phyloP scores from a whole-genome alignment of 1,140 invertebrate species.

The Battus philenor region DNA sequence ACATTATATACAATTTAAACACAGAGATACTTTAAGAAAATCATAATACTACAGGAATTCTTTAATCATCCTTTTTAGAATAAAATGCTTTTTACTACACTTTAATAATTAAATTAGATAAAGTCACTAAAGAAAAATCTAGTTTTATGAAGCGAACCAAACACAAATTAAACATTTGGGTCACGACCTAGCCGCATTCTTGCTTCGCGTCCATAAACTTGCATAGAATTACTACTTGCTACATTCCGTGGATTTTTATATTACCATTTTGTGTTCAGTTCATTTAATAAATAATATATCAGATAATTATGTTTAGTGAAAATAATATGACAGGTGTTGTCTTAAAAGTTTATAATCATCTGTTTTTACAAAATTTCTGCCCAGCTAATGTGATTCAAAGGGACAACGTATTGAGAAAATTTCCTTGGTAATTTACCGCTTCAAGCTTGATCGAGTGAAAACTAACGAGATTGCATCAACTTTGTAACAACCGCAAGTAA shows the following conservation, averaged over 20 bases:
- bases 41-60: too few relatives aligned
- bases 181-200: constrained; percentile 30
- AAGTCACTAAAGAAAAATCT: too few relatives aligned
- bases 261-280: too few relatives aligned
- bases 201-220: constrained; percentile 19
- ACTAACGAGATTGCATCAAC: constrained; percentile 35
- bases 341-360: background rate
- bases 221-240: constrained; percentile 23
- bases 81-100: too few relatives aligned
- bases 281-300: too few relatives aligned
- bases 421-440: constrained; percentile 50
- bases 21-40: too few relatives aligned
- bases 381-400: too few relatives aligned
- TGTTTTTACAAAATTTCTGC: background rate
- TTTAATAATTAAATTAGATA: too few relatives aligned
- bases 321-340: background rate
- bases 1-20: too few relatives aligned
- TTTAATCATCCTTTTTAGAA: too few relatives aligned
- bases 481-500: constrained; percentile 5
- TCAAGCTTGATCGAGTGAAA: constrained; percentile 45
- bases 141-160: constrained; percentile 6
- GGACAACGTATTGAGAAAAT: constrained; percentile 32
- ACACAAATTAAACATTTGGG: constrained; percentile 19
- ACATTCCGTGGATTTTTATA: constrained; percentile 22
- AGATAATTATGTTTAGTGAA: background rate